A percentile compares a stretch with the other conserved stretches of the same genome.
Conservation (phyloP, 2,113 vertebrate genomes). For the Phaetusa simplex region DNA sequence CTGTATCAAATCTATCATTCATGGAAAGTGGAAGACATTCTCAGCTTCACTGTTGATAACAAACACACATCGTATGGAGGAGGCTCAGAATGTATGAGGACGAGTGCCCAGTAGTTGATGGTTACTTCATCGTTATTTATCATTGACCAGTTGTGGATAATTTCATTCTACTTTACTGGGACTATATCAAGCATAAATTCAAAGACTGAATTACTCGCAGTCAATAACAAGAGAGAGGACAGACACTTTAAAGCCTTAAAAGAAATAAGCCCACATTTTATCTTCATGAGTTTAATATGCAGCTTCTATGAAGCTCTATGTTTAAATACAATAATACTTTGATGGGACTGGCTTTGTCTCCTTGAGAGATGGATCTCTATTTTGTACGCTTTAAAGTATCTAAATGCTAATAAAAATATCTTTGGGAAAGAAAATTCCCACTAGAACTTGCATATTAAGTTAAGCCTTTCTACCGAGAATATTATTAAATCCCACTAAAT, state of each 20-base stretch:
- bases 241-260: slow-evolving; percentile 46
- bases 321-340: slow-evolving; percentile 41
- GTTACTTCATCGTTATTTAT: slow-evolving; percentile 8
- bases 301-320: neutral
- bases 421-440: slow-evolving; percentile 59
- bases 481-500: slow-evolving; percentile 61
- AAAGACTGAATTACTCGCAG: slow-evolving; percentile 48
- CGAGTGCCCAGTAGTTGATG: neutral
- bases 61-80: neutral
- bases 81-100: neutral
- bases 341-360: slow-evolving; percentile 22
- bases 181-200: slow-evolving; percentile 39
- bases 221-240: neutral
- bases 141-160: slow-evolving; percentile 34
- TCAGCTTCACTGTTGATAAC: neutral
- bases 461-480: slow-evolving; percentile 58
- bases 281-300: neutral
- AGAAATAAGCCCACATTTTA: neutral
- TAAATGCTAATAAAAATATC: slow-evolving; percentile 45
- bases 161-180: slow-evolving; percentile 37
- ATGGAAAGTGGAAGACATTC: neutral
- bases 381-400: slow-evolving; percentile 26
- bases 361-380: neutral
- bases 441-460: slow-evolving; percentile 39
- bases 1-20: neutral